Conservation (phyloP, 2,797 vertebrate species). For the Botia almorhae region DNA sequence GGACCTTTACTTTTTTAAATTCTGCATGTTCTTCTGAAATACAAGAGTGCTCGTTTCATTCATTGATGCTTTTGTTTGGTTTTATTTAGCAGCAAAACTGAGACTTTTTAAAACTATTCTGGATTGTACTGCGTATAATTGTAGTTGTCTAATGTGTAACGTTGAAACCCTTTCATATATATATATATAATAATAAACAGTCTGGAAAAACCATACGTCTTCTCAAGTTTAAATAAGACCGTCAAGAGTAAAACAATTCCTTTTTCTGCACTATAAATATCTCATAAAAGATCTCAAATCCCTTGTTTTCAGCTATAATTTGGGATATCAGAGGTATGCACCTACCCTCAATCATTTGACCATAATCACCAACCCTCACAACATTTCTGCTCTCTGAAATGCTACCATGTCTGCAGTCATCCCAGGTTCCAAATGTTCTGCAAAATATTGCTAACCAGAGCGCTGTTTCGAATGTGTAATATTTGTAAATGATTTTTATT, state of each 20-base stretch:
- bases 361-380: not conserved
- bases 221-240: too few species aligned
- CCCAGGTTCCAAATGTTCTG: conserved; percentile 9
- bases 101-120: conserved; percentile 21
- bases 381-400: not conserved
- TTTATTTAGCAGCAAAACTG: conserved; percentile 10
- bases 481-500: too few species aligned
- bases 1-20: conserved; percentile 17
- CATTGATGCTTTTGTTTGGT: not conserved
- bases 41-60: not conserved
- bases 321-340: conserved; percentile 13
- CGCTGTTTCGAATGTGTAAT: too few species aligned
- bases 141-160: conserved; percentile 67
- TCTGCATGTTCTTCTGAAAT: conserved; percentile 16
- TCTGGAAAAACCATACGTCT: not conserved
- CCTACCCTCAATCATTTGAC: not conserved
- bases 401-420: conserved; percentile 16
- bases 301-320: conserved; percentile 27
- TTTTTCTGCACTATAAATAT: not conserved
- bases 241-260: too few species aligned
- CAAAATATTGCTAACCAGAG: too few species aligned
- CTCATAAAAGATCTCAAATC: not conserved
- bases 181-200: conserved; percentile 10
- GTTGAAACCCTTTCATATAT: not conserved
- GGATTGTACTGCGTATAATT: not conserved